Evolutionary conservation across 2,888 invertebrate genomes (phyloP).

Genomic region (Hydrotaea diabolus): DNA sequence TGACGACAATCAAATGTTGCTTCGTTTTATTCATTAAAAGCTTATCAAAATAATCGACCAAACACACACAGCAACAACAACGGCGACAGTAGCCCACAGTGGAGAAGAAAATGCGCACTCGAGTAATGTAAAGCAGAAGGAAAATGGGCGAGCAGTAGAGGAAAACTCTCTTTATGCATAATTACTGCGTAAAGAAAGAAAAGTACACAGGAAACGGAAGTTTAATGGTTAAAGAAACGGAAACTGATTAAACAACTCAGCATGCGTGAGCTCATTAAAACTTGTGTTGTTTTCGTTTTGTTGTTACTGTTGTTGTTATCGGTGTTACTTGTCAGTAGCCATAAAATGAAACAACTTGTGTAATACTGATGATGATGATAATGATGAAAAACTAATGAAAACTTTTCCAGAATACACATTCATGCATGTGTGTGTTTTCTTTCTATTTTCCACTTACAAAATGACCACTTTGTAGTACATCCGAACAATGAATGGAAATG

Average conservation of each 20-base stretch:
- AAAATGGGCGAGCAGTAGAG: conserved; percentile 3
- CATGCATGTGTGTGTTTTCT: background rate
- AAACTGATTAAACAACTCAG: conserved; percentile 63
- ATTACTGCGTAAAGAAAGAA: conserved; percentile 37
- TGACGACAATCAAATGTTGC: conserved; percentile 48
- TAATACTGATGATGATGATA: conserved; percentile 20
- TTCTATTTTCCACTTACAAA: conserved; percentile 51
- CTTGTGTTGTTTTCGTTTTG: conserved; percentile 35
- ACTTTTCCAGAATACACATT: too few species aligned
- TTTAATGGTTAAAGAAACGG: conserved; percentile 51
- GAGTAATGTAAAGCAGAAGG: conserved; percentile 2
- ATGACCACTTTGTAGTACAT: conserved; percentile 53
- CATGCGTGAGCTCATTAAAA: conserved; percentile 62
- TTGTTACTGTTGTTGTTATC: conserved; percentile 1
- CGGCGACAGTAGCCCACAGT: background rate
- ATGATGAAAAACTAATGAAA: conserved; percentile 49
- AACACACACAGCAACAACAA: background rate
- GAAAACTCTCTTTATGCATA: conserved; percentile 28
- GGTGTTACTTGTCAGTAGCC: conserved; percentile 24
- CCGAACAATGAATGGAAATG: conserved; percentile 11
- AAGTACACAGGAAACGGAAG: conserved; percentile 39
- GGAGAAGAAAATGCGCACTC: conserved; percentile 30
- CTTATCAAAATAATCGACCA: conserved; percentile 29
- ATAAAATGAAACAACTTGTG: conserved; percentile 33
- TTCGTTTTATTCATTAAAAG: background rate